A percentile compares a stretch with the other conserved stretches of the same genome.
phyloP scores from a whole-genome alignment of 2,888 invertebrate species.

The Aleiodes testaceus region DNA sequence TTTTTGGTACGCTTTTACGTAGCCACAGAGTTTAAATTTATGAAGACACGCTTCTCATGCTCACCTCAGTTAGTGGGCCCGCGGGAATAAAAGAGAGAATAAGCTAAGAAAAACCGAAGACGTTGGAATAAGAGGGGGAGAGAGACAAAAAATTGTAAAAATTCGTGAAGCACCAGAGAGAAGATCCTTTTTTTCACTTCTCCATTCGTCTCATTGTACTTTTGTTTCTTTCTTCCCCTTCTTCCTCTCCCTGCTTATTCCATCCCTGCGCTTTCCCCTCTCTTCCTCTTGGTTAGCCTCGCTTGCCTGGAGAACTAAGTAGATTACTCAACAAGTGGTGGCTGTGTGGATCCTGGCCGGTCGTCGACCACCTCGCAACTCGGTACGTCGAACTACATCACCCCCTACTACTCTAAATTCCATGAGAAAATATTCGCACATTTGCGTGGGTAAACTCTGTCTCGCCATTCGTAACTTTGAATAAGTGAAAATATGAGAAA shows the following conservation, averaged over 20 bases:
- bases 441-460: slow-evolving; percentile 27
- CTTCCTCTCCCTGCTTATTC: slow-evolving; percentile 10
- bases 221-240: slow-evolving; percentile 29
- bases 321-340: slow-evolving; percentile 73
- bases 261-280: background rate
- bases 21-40: slow-evolving; percentile 63
- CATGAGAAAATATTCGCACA: slow-evolving; percentile 36
- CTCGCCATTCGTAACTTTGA: slow-evolving; percentile 21
- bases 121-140: slow-evolving; percentile 36
- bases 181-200: slow-evolving; percentile 23
- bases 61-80: slow-evolving; percentile 48
- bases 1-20: slow-evolving; percentile 64
- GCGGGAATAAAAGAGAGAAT: background rate
- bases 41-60: slow-evolving; percentile 54
- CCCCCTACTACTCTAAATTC: slow-evolving; percentile 47
- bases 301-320: slow-evolving; percentile 67
- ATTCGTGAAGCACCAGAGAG: slow-evolving; percentile 15
- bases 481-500: background rate
- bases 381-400: slow-evolving; percentile 41
- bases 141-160: slow-evolving; percentile 32
- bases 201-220: slow-evolving; percentile 22
- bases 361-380: slow-evolving; percentile 57
- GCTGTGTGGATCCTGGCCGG: slow-evolving; percentile 64
- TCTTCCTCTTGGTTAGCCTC: slow-evolving; percentile 42
- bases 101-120: slow-evolving; percentile 44